Evolutionary conservation across 2,797 vertebrate species (phyloP), one percentile per base, ranked within the genome.

Genomic region (Chlorospingus flavigularis): DNA sequence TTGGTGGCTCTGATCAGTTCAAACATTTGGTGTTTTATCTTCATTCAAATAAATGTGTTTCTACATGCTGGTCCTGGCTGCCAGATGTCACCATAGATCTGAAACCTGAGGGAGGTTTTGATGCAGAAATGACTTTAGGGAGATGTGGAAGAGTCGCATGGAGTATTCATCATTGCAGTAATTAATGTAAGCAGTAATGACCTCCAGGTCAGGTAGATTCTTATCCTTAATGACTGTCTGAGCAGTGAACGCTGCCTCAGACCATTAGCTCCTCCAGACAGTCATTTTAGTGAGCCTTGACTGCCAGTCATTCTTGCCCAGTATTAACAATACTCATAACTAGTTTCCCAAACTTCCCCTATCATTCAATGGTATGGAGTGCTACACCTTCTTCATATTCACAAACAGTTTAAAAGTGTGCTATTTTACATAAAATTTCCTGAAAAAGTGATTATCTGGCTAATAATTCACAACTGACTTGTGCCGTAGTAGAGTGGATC

Each of bases 101-200:
- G 60, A 65, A 58, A 73, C 51, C 37, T 68, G 53, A 61, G 26
- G 43, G 58, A 88, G 20, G 9, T 70, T 85, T 88, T 82, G 77
- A 50, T 48, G 31, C 14, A 94, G 62, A 92, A 78, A 84, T 85
- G 6, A n/a, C 77, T 91, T 86, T 17, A 78, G 68, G 72, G 54
- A 51, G 35, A 66, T 7, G 13, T 26, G 57, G 37, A 77, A 35
- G 55, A 82, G 45, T 88, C 2, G 0, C 65, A 37, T 11, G 30
- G 47, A 87, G 37, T 67, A 50, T 77, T 92, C 0, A 0, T 90
- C 90, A 81, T 24, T 88, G 76, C 23, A 92, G 45, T 70, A 93
- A 90, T 95, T 94, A 95, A 84, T 2, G 2, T 60, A 86, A 92
- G 73, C 66, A 92, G 60, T 73, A 92, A 90, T 67, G 87, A 96